phyloP scores from a whole-genome alignment of 2,888 invertebrate genomes.

The Mythimna ferrago region DNA sequence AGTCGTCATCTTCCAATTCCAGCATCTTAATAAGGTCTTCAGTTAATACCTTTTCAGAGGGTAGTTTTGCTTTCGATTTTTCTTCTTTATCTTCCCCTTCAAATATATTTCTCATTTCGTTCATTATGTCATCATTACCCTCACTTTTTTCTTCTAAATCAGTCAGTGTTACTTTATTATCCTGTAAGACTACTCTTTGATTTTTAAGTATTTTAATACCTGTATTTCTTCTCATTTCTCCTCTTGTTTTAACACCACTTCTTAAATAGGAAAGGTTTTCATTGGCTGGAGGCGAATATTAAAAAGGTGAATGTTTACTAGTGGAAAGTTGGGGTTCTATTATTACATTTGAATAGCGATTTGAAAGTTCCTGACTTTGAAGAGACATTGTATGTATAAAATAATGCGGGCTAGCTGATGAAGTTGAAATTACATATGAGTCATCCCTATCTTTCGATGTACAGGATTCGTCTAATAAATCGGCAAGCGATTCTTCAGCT shows the following conservation, averaged over 20 bases:
- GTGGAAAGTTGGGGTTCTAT: slow-evolving; percentile 45
- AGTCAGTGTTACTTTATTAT: slow-evolving; percentile 33
- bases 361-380: slow-evolving; percentile 26
- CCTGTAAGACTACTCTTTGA: slow-evolving; percentile 38
- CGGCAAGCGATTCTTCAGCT: slow-evolving; percentile 1
- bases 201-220: slow-evolving; percentile 43
- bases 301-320: slow-evolving; percentile 32
- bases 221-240: slow-evolving; percentile 18
- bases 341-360: slow-evolving; percentile 22
- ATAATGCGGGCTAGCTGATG: slow-evolving; percentile 8
- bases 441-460: slow-evolving; percentile 12
- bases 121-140: slow-evolving; percentile 29
- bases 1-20: slow-evolving; percentile 39
- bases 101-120: slow-evolving; percentile 50
- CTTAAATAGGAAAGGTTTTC: slow-evolving; percentile 14
- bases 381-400: background rate
- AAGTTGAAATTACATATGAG: slow-evolving; percentile 18
- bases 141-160: slow-evolving; percentile 15
- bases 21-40: slow-evolving; percentile 47
- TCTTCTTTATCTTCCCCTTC: slow-evolving; percentile 39
- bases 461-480: slow-evolving; percentile 14
- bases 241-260: slow-evolving; percentile 5
- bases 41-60: slow-evolving; percentile 31
- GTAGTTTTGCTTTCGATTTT: slow-evolving; percentile 28
- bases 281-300: slow-evolving; percentile 20